These are phyloP conservation scores for Steinernema carpocapsae DNA, from an alignment of 2,888 invertebrate genomes.

Conservation along the genomic window DNA sequence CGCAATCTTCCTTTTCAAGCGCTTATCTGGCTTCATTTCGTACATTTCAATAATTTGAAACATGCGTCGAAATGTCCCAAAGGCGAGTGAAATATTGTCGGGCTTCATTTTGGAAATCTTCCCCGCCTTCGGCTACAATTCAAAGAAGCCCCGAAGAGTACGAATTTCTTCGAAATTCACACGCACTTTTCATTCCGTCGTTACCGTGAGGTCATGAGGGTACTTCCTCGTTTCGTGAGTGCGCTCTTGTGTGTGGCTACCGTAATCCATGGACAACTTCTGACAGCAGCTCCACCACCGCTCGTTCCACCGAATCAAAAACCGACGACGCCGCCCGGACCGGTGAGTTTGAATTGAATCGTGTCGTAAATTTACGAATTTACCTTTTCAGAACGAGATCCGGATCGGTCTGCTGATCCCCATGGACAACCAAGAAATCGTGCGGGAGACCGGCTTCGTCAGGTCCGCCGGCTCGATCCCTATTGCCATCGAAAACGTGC, in stretches of 20 bases:
- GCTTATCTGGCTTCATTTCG: background rate
- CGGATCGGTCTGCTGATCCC: background rate
- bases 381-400: background rate
- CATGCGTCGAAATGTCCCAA: background rate
- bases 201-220: background rate
- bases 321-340: background rate
- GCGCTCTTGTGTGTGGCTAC: background rate
- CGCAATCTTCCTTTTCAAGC: background rate
- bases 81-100: background rate
- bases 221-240: background rate
- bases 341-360: background rate
- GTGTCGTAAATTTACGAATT: background rate
- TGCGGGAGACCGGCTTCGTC: conserved; percentile 47
- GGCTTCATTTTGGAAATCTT: background rate
- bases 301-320: background rate
- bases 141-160: background rate
- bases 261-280: background rate
- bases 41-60: conserved; percentile 10
- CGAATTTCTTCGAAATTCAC: background rate
- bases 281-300: background rate
- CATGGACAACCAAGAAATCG: background rate
- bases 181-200: background rate
- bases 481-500: conserved; percentile 36
- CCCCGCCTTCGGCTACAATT: background rate
- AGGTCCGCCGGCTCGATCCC: conserved; percentile 44